These are phyloP conservation scores for Nemurella pictetii DNA, from an alignment of 2,888 invertebrate species.

Conservation along the genomic window DNA sequence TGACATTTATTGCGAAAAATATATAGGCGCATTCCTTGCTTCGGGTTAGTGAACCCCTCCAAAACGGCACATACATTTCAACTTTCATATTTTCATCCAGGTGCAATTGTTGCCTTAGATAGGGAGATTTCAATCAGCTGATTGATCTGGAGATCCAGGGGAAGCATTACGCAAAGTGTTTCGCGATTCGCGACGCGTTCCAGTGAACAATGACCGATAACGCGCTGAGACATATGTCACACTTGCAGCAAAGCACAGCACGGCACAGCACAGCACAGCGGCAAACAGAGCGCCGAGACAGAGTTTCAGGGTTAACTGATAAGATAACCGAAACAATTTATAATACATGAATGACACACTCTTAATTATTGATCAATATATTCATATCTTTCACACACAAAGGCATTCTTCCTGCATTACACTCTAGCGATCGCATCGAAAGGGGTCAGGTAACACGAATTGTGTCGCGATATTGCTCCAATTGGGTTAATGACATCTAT, in stretches of 20 bases:
- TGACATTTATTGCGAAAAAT: no score
- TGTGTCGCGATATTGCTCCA: background rate
- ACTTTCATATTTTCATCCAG: background rate
- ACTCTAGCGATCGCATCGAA: background rate
- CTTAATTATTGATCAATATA: background rate
- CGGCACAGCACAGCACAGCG: no score
- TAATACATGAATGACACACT: background rate
- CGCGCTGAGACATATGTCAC: background rate
- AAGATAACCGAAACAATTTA: background rate
- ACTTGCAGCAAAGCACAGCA: background rate
- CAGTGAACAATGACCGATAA: background rate
- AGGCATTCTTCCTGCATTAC: background rate
- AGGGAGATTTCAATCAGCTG: background rate
- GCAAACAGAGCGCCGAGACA: no score
- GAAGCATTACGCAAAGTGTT: background rate
- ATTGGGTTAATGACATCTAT: background rate
- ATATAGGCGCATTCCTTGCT: no score
- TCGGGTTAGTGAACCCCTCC: no score
- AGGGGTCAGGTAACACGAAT: background rate
- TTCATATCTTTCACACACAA: background rate
- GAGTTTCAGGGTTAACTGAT: background rate
- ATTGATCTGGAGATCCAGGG: background rate
- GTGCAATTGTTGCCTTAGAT: background rate
- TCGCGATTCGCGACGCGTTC: background rate
- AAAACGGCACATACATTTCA: background rate